phyloP scores from a whole-genome alignment of 1,140 invertebrate genomes.

The Drosophila grimshawi region DNA sequence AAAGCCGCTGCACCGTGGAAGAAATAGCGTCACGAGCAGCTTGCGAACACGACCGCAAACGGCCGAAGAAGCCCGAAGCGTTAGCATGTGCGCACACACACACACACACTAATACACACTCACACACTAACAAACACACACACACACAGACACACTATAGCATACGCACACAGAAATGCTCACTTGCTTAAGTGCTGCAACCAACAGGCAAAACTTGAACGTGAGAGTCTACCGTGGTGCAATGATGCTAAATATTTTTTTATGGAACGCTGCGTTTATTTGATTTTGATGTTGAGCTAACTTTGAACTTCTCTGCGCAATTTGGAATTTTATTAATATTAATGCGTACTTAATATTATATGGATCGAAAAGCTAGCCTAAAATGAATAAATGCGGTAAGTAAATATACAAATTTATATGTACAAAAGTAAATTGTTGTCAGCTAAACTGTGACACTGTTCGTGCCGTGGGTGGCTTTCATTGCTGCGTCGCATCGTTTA shows the following conservation, averaged over 20 bases:
- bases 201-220: conserved; percentile 20
- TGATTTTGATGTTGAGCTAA: too few relatives aligned
- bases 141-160: conserved; percentile 5
- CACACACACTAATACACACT: conserved; percentile 8
- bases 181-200: conserved; percentile 30
- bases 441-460: background rate
- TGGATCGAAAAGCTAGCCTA: too few relatives aligned
- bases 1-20: conserved; percentile 48
- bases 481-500: conserved; percentile 25
- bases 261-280: too few relatives aligned
- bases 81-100: conserved; percentile 4
- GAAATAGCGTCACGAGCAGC: conserved; percentile 45
- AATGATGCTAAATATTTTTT: conserved; percentile 3
- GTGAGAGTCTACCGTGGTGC: conserved; percentile 37
- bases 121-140: background rate
- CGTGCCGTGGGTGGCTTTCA: conserved; percentile 38
- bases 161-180: conserved; percentile 6
- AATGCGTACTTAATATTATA: too few relatives aligned
- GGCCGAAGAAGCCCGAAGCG: conserved; percentile 29
- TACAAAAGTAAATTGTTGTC: background rate
- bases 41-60: conserved; percentile 39
- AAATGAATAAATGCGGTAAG: too few relatives aligned
- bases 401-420: too few relatives aligned
- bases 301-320: background rate
- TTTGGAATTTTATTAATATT: too few relatives aligned